Percentiles rank a stretch among this genome's conserved stretches.
These are phyloP conservation scores for Antheraea assamensis DNA, from an alignment of 2,888 invertebrate genomes.

Conservation along the genomic window DNA sequence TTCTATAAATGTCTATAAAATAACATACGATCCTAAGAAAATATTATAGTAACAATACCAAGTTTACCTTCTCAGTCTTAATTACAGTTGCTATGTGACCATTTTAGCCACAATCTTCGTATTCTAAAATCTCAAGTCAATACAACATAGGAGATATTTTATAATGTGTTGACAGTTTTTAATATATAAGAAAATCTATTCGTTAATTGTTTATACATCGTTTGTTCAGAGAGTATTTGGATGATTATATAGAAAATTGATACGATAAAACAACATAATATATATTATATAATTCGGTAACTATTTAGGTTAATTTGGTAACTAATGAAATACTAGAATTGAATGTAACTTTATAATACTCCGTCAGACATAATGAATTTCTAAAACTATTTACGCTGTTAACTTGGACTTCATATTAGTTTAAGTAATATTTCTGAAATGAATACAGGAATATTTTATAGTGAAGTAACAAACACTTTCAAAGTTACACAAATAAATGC, in stretches of 20 bases:
- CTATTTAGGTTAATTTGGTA: too few species aligned
- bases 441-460: neutral
- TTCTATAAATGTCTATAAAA: too few species aligned
- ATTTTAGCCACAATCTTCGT: neutral
- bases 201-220: neutral
- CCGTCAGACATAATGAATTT: neutral
- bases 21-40: too few species aligned
- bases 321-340: neutral
- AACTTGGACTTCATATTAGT: neutral
- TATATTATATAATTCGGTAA: too few species aligned
- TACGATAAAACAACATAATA: too few species aligned
- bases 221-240: too few species aligned
- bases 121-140: neutral
- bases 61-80: neutral
- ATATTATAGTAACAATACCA: too few species aligned
- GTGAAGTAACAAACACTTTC: neutral
- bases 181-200: neutral
- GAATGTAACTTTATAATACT: neutral
- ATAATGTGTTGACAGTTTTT: neutral
- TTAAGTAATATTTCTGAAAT: neutral
- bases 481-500: neutral
- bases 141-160: neutral
- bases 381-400: neutral
- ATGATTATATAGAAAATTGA: too few species aligned
- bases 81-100: neutral